These are phyloP conservation scores for Temnothorax curvispinosus DNA, from an alignment of 1,140 invertebrate genomes.

Conservation along the genomic window DNA sequence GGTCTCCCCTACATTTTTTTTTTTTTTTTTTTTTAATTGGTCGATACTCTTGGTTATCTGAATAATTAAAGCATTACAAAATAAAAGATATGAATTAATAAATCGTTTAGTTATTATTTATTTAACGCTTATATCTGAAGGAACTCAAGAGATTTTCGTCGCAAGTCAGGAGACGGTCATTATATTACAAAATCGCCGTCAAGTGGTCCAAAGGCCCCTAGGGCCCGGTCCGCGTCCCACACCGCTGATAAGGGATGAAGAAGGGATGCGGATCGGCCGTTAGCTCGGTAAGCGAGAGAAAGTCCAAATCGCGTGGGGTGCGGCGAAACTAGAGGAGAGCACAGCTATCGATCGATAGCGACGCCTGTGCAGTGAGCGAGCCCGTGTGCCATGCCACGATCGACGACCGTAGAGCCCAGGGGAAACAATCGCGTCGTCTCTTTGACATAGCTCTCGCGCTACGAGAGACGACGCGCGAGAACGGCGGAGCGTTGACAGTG, in stretches of 20 bases:
- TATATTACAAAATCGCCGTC: not conserved
- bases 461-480: not conserved
- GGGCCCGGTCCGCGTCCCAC: not conserved
- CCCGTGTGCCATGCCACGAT: slow-evolving; percentile 38
- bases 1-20: too few relatives aligned
- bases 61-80: not conserved
- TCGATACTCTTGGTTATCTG: not conserved
- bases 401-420: slow-evolving; percentile 68
- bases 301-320: slow-evolving; percentile 36
- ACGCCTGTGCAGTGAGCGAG: slow-evolving; percentile 79
- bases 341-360: slow-evolving; percentile 80
- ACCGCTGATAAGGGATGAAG: slow-evolving; percentile 19
- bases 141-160: not conserved
- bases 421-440: slow-evolving; percentile 73
- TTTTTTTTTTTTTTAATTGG: not conserved
- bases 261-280: slow-evolving; percentile 27
- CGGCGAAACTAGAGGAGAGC: slow-evolving; percentile 41
- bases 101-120: not conserved
- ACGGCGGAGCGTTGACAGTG: slow-evolving; percentile 14
- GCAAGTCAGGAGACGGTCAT: not conserved
- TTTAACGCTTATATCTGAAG: not conserved
- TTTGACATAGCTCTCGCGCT: slow-evolving; percentile 8
- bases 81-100: not conserved
- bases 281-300: slow-evolving; percentile 11
- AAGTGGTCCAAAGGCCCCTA: not conserved